phyloP scores from a whole-genome alignment of 2,888 invertebrate species.

The Pinctada fucata region DNA sequence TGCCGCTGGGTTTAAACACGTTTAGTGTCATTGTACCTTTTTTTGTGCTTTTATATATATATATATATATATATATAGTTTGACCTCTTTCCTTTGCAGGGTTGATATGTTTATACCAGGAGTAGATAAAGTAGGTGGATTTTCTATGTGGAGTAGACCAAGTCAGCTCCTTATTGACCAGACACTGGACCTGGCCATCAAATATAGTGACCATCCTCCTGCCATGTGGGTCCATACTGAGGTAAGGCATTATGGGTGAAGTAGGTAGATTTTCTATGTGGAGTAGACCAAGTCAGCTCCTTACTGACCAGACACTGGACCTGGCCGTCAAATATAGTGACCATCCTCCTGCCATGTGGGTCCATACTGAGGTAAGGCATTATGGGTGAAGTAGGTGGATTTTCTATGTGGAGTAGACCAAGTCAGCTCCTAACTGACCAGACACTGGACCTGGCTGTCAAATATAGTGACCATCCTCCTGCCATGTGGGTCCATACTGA shows the following conservation, averaged over 20 bases:
- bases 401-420: slow-evolving; percentile 77
- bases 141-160: slow-evolving; percentile 77
- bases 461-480: slow-evolving; percentile 76
- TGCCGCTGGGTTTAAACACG: too few relatives aligned
- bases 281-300: slow-evolving; percentile 73
- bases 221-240: slow-evolving; percentile 77
- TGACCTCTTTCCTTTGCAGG: slow-evolving; percentile 73
- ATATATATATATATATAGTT: too few relatives aligned
- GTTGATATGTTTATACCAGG: slow-evolving; percentile 78
- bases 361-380: slow-evolving; percentile 76
- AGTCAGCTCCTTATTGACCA: slow-evolving; percentile 61
- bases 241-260: too few relatives aligned
- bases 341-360: slow-evolving; percentile 78
- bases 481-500: slow-evolving; percentile 77
- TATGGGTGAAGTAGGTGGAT: too few relatives aligned
- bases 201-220: slow-evolving; percentile 76
- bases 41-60: too few relatives aligned
- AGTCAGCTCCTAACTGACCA: slow-evolving; percentile 61
- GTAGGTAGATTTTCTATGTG: slow-evolving; percentile 78
- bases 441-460: slow-evolving; percentile 75
- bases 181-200: slow-evolving; percentile 75
- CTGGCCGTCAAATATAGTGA: slow-evolving; percentile 77
- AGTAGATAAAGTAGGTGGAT: slow-evolving; percentile 77
- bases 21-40: too few relatives aligned
- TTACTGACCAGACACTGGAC: slow-evolving; percentile 60